A percentile compares a stretch with the other conserved stretches of the same genome.
Conservation (phyloP, 2,113 vertebrate species). For the Bufo gargarizans region DNA sequence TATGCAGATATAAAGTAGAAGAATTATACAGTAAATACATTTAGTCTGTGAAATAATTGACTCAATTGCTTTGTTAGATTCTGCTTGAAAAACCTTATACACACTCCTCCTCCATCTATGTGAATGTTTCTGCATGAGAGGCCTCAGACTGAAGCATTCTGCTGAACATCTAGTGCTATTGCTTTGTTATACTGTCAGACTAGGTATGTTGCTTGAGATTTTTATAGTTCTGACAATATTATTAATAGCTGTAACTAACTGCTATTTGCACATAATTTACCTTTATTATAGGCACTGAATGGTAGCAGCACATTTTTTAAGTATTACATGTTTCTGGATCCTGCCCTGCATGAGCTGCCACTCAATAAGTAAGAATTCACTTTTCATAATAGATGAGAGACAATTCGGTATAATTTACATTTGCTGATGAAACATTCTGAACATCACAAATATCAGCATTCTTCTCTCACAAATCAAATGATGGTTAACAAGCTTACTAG, state of each 20-base stretch:
- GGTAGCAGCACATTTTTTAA: conserved; percentile 16
- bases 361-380: neutral
- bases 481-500: neutral
- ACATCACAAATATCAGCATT: conserved; percentile 8
- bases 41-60: neutral
- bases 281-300: conserved; percentile 21
- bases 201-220: neutral
- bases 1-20: neutral
- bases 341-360: neutral
- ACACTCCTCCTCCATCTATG: neutral
- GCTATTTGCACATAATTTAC: conserved; percentile 40
- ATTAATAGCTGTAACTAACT: conserved; percentile 37
- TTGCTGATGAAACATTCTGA: neutral
- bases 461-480: neutral
- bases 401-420: neutral
- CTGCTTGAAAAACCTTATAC: neutral
- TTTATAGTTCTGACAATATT: conserved; percentile 6
- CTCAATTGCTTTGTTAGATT: neutral
- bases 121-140: neutral
- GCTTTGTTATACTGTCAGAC: conserved; percentile 25
- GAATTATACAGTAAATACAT: neutral
- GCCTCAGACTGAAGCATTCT: neutral
- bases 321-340: conserved; percentile 25
- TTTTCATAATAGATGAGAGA: neutral
- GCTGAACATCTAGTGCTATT: neutral